Conservation (phyloP, 2,113 vertebrate genomes). For the Ciconia stormi region DNA sequence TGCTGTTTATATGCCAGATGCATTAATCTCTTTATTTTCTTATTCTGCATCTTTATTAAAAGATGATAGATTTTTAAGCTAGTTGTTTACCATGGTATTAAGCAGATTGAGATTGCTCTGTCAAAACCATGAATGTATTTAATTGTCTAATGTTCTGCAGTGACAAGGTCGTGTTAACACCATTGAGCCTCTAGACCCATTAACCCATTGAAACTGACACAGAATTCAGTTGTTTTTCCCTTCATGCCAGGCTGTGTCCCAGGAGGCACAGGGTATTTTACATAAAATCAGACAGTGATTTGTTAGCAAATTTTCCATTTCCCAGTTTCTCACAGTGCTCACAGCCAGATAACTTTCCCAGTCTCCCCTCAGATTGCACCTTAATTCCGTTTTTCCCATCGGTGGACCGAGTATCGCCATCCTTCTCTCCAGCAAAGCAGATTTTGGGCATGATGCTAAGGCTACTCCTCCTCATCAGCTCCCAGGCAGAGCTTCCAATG, state of each 20-base stretch:
- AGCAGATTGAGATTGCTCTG: background rate
- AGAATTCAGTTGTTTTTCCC: background rate
- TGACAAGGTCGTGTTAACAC: background rate
- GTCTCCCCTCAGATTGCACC: background rate
- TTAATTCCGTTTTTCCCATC: background rate
- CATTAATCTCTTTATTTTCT: background rate
- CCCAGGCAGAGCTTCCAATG: background rate
- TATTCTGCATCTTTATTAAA: conserved; percentile 28
- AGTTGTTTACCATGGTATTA: conserved; percentile 11
- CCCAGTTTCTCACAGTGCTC: background rate
- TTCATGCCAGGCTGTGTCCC: background rate
- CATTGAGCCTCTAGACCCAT: background rate
- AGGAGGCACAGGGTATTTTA: background rate
- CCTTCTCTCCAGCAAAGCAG: background rate
- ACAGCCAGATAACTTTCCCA: background rate
- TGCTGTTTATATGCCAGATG: background rate
- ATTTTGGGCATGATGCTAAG: background rate
- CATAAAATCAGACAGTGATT: background rate
- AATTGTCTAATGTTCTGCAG: background rate
- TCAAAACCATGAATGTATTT: conserved; percentile 20
- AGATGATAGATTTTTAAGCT: conserved; percentile 3
- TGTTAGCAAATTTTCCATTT: background rate
- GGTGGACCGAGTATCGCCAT: fast-evolving
- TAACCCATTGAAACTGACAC: background rate
- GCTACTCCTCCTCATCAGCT: background rate